Evolutionary conservation across 2,888 invertebrate genomes (phyloP), one percentile per base, ranked within the genome.

Genomic region (Nymphalis urticae): DNA sequence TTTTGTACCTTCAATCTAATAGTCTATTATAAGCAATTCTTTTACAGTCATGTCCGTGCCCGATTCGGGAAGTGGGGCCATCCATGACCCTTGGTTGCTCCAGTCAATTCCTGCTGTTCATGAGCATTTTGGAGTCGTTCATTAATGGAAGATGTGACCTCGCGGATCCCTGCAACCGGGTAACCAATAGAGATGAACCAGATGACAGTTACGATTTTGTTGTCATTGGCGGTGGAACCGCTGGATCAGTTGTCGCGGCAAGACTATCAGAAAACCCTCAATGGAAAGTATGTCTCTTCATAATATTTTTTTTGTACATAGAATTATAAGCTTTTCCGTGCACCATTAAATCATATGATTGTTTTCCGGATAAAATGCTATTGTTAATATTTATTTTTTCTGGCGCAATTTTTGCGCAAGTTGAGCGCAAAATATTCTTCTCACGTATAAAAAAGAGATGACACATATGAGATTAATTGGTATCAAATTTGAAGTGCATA

Each of bases 201-300:
- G 93, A 94, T 64, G 81, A 87, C 1, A 92, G 86, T 64, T 95
- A 95, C 74, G 95, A 95, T 80, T 95, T 95, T 77, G 93, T 95
- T 47, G 95, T 95, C 8, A 87, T 95, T 16, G 95, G 95, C 0
- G 95, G 95, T 4, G 95, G 95, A 0, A 94, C 95, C 4, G 95
- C 94, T 0, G 95, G 95, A 0, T 86, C 95, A 0, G 94, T 94
- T 10, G 93, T 95, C 0, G 95, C 95, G 10, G 94, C 90, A 0
- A 90, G 95, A 68, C 82, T 96, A n/a, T 94, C 95, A 21, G 95
- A 95, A 78, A 93, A 94, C 56, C 90, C 94, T 8, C 89, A 94
- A 53, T 95, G 95, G 95, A 95, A 94, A 87, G 93, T 90, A 73
- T 51, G 73, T 71, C n/a, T 42, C 2, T 13, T 42, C 1, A 13